These are phyloP conservation scores for Bettongia penicillata DNA, from an alignment of 2,113 vertebrate species.

Conservation along the genomic window DNA sequence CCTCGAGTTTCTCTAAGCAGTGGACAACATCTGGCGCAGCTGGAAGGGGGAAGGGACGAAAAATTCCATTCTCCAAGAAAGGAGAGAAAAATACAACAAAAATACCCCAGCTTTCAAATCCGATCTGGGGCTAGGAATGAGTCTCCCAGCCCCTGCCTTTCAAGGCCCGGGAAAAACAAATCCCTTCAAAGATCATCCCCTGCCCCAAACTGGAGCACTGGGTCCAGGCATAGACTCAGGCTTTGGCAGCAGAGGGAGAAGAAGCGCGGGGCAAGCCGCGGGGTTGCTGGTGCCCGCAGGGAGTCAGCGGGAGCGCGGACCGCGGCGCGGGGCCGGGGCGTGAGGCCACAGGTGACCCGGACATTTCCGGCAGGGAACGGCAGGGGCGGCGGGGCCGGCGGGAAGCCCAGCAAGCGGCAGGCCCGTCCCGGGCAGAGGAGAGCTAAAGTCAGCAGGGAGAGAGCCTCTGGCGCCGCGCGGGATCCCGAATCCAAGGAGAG, in stretches of 20 bases:
- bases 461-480: background rate
- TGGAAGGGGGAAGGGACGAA: slow-evolving; percentile 70
- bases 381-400: background rate
- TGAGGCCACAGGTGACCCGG: background rate
- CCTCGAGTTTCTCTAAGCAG: slow-evolving; percentile 54
- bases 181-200: background rate
- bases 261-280: slow-evolving; percentile 21
- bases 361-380: background rate
- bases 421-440: background rate
- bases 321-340: slow-evolving; percentile 29
- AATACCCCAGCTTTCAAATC: slow-evolving; percentile 1
- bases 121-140: background rate
- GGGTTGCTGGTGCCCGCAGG: background rate
- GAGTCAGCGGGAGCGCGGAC: slow-evolving; percentile 5
- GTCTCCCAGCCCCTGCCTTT: slow-evolving; percentile 23
- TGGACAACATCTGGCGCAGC: slow-evolving; percentile 51
- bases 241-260: background rate
- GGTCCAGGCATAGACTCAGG: background rate
- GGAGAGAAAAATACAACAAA: slow-evolving; percentile 44
- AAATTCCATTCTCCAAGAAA: slow-evolving; percentile 51
- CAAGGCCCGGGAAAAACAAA: slow-evolving; percentile 53
- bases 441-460: background rate
- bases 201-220: background rate
- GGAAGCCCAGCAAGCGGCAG: background rate
- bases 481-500: background rate